Percentiles rank a stretch among this genome's conserved stretches.
Evolutionary conservation across 2,113 vertebrate genomes (phyloP).

Genomic region (Misgurnus anguillicaudatus): DNA sequence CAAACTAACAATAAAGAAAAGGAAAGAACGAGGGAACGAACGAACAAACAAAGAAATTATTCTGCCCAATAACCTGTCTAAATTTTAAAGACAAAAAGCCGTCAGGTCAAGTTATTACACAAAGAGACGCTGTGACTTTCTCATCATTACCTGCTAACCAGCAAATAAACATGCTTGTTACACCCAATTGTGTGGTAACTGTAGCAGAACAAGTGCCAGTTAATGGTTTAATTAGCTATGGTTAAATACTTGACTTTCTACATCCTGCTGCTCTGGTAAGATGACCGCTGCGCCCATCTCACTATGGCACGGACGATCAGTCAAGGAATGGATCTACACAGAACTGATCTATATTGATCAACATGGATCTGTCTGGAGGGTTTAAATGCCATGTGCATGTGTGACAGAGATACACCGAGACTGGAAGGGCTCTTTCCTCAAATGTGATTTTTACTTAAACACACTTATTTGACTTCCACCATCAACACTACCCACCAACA

Average conservation of each 20-base stretch:
- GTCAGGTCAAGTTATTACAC: background rate
- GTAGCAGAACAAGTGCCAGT: conserved; percentile 1
- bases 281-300: conserved; percentile 5
- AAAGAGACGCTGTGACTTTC: background rate
- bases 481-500: background rate
- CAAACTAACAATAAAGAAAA: no score
- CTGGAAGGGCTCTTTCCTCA: background rate
- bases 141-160: conserved; percentile 43
- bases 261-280: background rate
- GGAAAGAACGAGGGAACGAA: no score
- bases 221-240: background rate
- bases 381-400: background rate
- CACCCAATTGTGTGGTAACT: conserved; percentile 14
- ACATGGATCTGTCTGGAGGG: conserved; percentile 12
- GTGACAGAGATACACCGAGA: background rate
- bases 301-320: background rate
- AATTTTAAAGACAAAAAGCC: background rate
- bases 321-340: background rate
- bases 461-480: no score
- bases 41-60: background rate
- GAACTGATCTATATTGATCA: background rate
- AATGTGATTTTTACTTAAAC: no score
- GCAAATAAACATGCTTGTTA: conserved; percentile 22
- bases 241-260: background rate
- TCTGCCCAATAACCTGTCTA: no score